Percentiles rank a stretch among this genome's conserved stretches.
phyloP scores from a whole-genome alignment of 2,888 invertebrate species.

The Julus scanicus region DNA sequence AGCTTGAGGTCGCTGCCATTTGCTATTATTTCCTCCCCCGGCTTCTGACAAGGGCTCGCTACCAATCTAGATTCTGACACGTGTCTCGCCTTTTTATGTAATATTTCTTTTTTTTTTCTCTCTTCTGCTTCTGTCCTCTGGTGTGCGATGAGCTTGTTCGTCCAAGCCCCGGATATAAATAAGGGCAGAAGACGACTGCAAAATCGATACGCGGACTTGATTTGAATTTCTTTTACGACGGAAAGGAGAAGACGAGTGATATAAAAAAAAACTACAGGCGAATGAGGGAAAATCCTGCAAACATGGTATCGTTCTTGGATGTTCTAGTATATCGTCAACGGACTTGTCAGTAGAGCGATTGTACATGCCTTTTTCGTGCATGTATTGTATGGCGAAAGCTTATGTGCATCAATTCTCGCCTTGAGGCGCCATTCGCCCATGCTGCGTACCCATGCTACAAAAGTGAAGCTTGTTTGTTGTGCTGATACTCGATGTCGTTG shows the following conservation, averaged over 20 bases:
- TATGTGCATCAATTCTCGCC: background rate
- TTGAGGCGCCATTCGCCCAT: background rate
- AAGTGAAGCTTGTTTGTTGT: background rate
- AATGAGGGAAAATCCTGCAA: background rate
- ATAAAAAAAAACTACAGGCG: background rate
- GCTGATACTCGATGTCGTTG: background rate
- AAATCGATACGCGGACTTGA: conserved; percentile 36
- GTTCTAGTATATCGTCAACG: background rate
- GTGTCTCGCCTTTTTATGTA: conserved; percentile 42
- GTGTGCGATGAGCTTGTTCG: background rate
- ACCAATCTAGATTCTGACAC: conserved; percentile 38
- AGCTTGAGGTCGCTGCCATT: conserved; percentile 42
- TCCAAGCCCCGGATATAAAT: conserved; percentile 36
- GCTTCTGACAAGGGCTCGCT: conserved; percentile 39
- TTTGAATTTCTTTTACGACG: conserved; percentile 21
- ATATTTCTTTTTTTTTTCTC: background rate
- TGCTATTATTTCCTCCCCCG: conserved; percentile 29
- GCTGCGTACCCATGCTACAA: background rate
- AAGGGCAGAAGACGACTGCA: conserved; percentile 39
- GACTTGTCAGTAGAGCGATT: background rate
- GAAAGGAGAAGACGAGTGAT: background rate
- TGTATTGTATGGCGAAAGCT: too few species aligned
- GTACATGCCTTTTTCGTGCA: background rate
- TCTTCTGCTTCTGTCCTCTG: background rate
- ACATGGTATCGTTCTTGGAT: background rate